A percentile compares a stretch with the other conserved stretches of the same genome.
These are phyloP conservation scores for Ophioderma brevispina DNA, from an alignment of 35 echinoderm and acorn worm species.

Conservation along the genomic window DNA sequence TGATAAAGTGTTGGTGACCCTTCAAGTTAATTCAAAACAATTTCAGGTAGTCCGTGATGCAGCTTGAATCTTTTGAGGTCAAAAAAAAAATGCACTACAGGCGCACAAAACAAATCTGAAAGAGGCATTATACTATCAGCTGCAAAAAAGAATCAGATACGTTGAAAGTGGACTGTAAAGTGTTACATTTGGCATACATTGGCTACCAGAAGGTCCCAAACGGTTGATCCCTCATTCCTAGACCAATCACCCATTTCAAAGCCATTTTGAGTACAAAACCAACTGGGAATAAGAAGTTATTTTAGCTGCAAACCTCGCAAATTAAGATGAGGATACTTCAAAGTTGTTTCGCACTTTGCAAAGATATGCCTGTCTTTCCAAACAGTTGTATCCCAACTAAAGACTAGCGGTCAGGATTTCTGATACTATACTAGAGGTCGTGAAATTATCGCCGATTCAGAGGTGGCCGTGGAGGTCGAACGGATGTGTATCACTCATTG, in stretches of 20 bases:
- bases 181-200: neutral
- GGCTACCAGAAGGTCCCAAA: neutral
- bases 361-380: neutral
- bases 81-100: no score
- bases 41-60: no score
- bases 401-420: no score
- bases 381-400: neutral
- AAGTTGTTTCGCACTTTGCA: constrained; percentile 24
- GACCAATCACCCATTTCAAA: neutral
- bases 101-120: no score
- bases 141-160: neutral
- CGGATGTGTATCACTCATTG: no score
- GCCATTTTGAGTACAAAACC: constrained; percentile 23
- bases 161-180: neutral
- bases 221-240: neutral
- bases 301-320: neutral
- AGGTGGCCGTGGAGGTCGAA: no score
- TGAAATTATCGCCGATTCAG: no score
- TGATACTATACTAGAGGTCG: no score
- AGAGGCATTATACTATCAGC: neutral
- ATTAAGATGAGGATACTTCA: constrained; percentile 4
- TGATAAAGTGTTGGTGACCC: no score
- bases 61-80: no score
- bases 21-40: no score
- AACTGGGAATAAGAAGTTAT: constrained; percentile 7